Evolutionary conservation across 2,888 invertebrate species (phyloP), one percentile per base, ranked within the genome.

Genomic region (Tortrix viridana): DNA sequence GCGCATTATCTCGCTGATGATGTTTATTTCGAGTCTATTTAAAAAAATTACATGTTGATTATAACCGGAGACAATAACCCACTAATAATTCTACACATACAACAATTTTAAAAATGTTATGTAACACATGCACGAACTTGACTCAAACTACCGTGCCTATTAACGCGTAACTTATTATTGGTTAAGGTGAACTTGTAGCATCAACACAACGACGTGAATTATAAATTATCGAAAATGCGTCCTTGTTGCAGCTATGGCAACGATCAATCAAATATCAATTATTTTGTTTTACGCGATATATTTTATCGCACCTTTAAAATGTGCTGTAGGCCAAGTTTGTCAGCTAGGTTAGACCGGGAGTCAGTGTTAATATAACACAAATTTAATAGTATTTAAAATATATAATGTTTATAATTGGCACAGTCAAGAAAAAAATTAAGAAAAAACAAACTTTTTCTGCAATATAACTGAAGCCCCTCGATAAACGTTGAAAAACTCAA

Each of bases 211-310:
- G 23, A 22, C 26, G 62, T 56, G 20, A 63, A 62, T 46, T 57
- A 62, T 61, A 44, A 61, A 46, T 53, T 53, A 60, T 52, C 46
- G 37, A 37, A 16, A 50, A 47, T 2, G n/a, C 16, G 52, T 47
- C 62, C 62, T 63, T 43, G 57, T 18, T 23, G n/a, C n/a, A 6
- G 16, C 19, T 55, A 44, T 44, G 54, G 54, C 54, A 37, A 52
- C 52, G 57, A 52, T 57, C 57, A 57, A 57, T 57, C 62, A 57
- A 63, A 63, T 32, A 63, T 53, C 57, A 63, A 63, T 63, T 63
- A 63, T 63, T 63, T 52, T 62, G 46, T 56, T 62, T 57, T 43
- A 47, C 20, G 47, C 41, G 52, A 57, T 63, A 57, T 57, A 57
- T 57, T 63, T 57, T 63, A 63, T 63, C 46, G 57, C 62, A 57